These are phyloP conservation scores for Aleadryas rufinucha DNA, from an alignment of 2,113 vertebrate genomes.

Conservation along the genomic window DNA sequence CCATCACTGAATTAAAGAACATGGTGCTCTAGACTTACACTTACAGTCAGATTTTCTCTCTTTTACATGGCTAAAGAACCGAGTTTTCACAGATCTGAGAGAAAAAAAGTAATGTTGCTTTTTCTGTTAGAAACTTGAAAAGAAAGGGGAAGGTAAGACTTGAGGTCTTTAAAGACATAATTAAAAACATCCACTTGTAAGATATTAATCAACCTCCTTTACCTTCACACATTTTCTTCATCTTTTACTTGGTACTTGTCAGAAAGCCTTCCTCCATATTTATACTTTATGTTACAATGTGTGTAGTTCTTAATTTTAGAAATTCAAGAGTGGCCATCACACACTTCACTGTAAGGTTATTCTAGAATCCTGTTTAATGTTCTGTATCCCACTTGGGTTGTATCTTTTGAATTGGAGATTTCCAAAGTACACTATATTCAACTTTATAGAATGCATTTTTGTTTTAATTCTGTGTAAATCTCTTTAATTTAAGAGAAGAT, in stretches of 20 bases:
- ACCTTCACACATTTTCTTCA: neutral
- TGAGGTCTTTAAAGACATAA: neutral
- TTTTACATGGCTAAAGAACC: rapidly evolving
- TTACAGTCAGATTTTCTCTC: neutral
- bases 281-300: neutral
- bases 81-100: neutral
- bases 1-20: neutral
- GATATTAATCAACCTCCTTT: neutral
- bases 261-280: neutral
- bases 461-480: neutral
- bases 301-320: neutral
- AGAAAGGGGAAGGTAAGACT: neutral
- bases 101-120: neutral
- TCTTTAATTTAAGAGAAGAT: neutral
- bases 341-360: neutral
- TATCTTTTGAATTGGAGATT: neutral
- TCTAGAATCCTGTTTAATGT: neutral
- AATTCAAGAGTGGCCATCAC: neutral
- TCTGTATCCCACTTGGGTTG: neutral
- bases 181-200: neutral
- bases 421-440: neutral
- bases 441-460: neutral
- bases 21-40: neutral
- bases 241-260: neutral
- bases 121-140: neutral